Evolutionary conservation across 2,888 invertebrate genomes (phyloP), one percentile per base, ranked within the genome.

Genomic region (Lithosia quadra): DNA sequence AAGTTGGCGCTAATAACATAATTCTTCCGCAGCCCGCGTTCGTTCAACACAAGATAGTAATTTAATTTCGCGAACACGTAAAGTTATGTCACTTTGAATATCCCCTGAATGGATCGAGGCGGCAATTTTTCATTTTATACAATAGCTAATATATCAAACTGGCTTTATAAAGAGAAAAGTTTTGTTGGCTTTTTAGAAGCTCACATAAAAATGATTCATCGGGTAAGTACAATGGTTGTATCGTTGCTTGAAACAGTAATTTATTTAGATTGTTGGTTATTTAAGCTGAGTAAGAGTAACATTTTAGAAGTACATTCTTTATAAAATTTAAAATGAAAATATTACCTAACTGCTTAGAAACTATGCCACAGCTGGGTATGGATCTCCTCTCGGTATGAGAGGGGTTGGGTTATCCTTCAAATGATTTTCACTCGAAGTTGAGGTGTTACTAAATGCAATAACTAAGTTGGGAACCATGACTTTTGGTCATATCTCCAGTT

Each of bases 31-130:
- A 74, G 75, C 74, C 58, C 68, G 69, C 64, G 70, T 74, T 69
- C 76, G 69, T 77, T 75, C 73, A 75, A 75, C 76, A 72, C 71
- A 75, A 76, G 80, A 77, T 79, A 84, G 77, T 84, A 85, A 82
- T 84, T 81, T 81, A 77, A 86, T 85, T 82, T 81, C 74, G 77
- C n/a, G 67, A 77, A 80, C 68, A 73, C 66, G 73, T 68, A 70
- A 75, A 78, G 36, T 76, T 55, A 68, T 59, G 39, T 68, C 56
- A 22, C 64, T 53, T 68, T 34, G 63, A 63, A 67, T 43, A 18
- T 49, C 58, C 33, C 24, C 13, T 56, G 34, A 63, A 63, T 59
- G 49, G 58, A 58, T 58, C 49, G 67, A 21, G 58, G 24, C 49
- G 53, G 65, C 57, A 58, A 64, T 72, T 66, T 72, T 62, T 67